These are phyloP conservation scores for Hassar affinis DNA, from an alignment of 2,113 vertebrate species.

Conservation along the genomic window DNA sequence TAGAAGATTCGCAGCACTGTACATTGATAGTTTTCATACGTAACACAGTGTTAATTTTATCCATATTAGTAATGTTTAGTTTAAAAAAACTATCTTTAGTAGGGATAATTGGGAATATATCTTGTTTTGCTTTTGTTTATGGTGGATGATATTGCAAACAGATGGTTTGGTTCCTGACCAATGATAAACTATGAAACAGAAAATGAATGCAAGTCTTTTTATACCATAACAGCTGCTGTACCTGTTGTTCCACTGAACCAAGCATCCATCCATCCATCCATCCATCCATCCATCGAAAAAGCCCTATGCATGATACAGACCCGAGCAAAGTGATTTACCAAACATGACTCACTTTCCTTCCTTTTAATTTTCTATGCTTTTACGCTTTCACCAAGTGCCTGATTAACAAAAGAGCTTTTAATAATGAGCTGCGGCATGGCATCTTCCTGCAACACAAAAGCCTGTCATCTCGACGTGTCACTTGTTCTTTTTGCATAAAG, in stretches of 20 bases:
- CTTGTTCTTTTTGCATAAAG: constrained; percentile 30
- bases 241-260: neutral
- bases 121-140: constrained; percentile 25
- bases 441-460: constrained; percentile 28
- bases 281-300: constrained; percentile 7
- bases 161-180: constrained; percentile 40
- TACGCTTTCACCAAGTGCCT: constrained; percentile 1
- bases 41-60: too few species aligned
- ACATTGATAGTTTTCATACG: too few species aligned
- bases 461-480: constrained; percentile 34
- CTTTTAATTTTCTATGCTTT: constrained; percentile 29
- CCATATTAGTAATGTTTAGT: neutral
- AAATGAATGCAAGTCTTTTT: constrained; percentile 40
- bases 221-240: constrained; percentile 27
- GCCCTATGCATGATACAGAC: constrained; percentile 14
- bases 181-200: constrained; percentile 31
- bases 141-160: constrained; percentile 33
- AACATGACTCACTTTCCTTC: constrained; percentile 35
- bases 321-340: constrained; percentile 15
- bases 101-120: neutral
- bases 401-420: constrained; percentile 46
- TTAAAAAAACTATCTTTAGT: neutral
- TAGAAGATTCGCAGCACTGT: too few species aligned
- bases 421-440: constrained; percentile 29
- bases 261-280: constrained; percentile 4